A percentile compares a stretch with the other conserved stretches of the same genome.
Evolutionary conservation across 1,140 invertebrate species (phyloP).

Genomic region (Drosophila ogumai): DNA sequence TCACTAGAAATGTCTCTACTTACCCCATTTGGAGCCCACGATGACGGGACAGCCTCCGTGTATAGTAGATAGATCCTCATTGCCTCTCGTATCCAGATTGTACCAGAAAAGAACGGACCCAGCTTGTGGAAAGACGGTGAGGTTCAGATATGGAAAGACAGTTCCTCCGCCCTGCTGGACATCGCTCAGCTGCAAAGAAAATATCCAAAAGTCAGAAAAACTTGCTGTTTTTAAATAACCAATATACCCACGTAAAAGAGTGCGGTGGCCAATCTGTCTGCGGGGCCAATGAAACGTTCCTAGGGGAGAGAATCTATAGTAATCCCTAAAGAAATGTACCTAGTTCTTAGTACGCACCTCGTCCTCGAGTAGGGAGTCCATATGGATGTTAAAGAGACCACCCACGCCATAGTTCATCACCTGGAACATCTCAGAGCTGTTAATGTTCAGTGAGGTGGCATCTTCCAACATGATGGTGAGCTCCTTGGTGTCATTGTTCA

Average conservation of each 20-base stretch:
- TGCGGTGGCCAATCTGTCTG: constrained; percentile 15
- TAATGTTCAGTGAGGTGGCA: constrained; percentile 15
- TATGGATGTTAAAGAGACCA: constrained; percentile 9
- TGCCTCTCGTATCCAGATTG: constrained; percentile 94
- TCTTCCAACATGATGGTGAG: neutral
- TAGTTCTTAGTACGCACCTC: neutral
- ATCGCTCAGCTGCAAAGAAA: constrained; percentile 92
- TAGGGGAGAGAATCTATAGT: neutral
- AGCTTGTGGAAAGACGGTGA: constrained; percentile 94
- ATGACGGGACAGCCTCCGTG: constrained; percentile 99
- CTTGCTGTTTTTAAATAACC: neutral
- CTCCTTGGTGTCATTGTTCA: neutral
- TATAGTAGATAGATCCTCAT: constrained; percentile 94
- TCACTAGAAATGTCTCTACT: constrained; percentile 28
- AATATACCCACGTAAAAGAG: constrained; percentile 15
- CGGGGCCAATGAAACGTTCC: neutral
- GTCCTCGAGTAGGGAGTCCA: neutral
- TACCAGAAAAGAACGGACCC: constrained; percentile 97
- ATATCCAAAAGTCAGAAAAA: too few species aligned
- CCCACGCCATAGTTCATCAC: constrained; percentile 33
- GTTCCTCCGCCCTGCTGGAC: constrained; percentile 97
- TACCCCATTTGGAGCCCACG: constrained; percentile 97
- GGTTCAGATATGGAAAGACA: constrained; percentile 93
- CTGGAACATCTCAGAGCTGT: constrained; percentile 15
- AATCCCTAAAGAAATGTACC: rapidly evolving